Base-by-base conservation (phyloP, 2,888 invertebrate species). In the Cremastobaeus sp. region DNA sequence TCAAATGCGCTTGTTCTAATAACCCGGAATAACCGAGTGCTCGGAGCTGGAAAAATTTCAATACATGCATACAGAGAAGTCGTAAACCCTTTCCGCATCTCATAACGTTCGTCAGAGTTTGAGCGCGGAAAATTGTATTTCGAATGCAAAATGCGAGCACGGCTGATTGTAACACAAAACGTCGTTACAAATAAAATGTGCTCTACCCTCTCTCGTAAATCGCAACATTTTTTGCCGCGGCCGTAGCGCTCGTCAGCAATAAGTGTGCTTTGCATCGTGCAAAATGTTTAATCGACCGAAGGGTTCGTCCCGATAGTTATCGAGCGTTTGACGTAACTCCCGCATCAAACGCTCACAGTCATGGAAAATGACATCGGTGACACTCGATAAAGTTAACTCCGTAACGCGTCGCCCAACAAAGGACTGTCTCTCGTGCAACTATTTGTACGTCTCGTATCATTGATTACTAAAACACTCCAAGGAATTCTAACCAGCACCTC, bases 211-310 rank as follows among this genome's bases (percentile, higher is more conserved):
- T 3, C 21, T 48, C 20, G 39, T 54, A 55, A 62, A 70, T 47
- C 37, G 39, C 50, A 21, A 17, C 32, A 17, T 37, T 30, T 55
- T 57, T 37, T 12, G 37, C 30, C 21, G 9, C 30, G 30, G 6
- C 30, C 12, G 25, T 17, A 21, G n/a, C 15, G 39, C 30, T 54
- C 71, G 48, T 48, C 70, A 35, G 50, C 55, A 70, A 64, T 70
- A 70, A 69, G 59, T 65, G 62, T 35, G 65, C 59, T 54, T n/a
- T 34, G 54, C 28, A 37, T 60, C 55, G 55, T 66, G 72, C 55
- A 55, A 72, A 72, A 72, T 60, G 60, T 66, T 72, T 66, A 72
- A 72, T 66, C 66, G 72, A 72, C 60, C 66, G 54, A 66, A 72
- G 54, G 55, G 47, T 47, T 48, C 59, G 57, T 45, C 45, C 32